A percentile compares a stretch with the other conserved stretches of the same genome.
phyloP scores from a whole-genome alignment of 2,113 vertebrate genomes.

The Glaucomys volans region DNA sequence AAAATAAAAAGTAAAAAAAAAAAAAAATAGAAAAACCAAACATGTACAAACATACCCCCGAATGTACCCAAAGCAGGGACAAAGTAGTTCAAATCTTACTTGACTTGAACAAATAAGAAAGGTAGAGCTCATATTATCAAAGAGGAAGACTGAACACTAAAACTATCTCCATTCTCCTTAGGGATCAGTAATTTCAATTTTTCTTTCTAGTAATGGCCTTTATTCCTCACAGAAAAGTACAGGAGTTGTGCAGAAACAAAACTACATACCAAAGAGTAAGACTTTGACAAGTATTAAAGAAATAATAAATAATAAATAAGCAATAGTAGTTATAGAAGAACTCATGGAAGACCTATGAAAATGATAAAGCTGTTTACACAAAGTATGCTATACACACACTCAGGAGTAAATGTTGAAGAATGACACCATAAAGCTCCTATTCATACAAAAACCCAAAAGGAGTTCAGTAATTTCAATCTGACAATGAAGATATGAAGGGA shows the following conservation, averaged over 20 bases:
- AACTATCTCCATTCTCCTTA: too few species aligned
- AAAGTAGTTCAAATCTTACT: too few species aligned
- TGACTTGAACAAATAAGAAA: too few species aligned
- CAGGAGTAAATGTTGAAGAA: not conserved
- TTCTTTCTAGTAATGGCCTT: slow-evolving; percentile 85
- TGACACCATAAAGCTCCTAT: slow-evolving; percentile 30
- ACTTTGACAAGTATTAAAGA: slow-evolving; percentile 94
- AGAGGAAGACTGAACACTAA: too few species aligned
- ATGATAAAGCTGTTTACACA: slow-evolving; percentile 68
- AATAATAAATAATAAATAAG: slow-evolving; percentile 90
- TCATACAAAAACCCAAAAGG: slow-evolving; percentile 41
- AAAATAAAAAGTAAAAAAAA: too few species aligned
- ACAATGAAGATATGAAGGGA: too few species aligned
- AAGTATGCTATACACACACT: slow-evolving; percentile 71
- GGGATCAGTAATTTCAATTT: too few species aligned
- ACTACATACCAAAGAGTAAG: slow-evolving; percentile 93
- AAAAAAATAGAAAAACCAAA: too few species aligned
- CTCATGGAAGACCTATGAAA: slow-evolving; percentile 70
- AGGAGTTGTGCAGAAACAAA: slow-evolving; percentile 98
- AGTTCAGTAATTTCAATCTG: not conserved
- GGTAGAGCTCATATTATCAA: too few species aligned
- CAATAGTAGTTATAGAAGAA: slow-evolving; percentile 82
- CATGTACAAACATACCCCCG: too few species aligned
- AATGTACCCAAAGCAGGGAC: too few species aligned
- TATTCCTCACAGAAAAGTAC: slow-evolving; percentile 90